Conservation (phyloP, 2,797 vertebrate species). For the Crypturellus tataupa region DNA sequence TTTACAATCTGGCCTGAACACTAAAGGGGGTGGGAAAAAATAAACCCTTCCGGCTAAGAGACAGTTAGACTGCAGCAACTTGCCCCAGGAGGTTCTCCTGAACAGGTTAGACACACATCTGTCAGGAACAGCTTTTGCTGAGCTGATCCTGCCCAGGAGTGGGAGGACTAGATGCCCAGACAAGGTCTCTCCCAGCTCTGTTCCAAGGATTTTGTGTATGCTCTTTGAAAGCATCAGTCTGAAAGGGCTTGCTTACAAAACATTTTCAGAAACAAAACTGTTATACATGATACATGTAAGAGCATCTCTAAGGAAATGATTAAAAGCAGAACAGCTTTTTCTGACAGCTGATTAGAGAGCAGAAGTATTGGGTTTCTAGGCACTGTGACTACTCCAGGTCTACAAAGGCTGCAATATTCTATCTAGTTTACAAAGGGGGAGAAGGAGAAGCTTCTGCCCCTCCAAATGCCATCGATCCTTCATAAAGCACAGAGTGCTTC, state of each 20-base stretch:
- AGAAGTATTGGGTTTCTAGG: neutral
- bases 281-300: neutral
- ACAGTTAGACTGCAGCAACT: neutral
- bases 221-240: neutral
- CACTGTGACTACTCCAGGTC: neutral
- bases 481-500: neutral
- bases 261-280: neutral
- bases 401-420: neutral
- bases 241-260: conserved; percentile 2
- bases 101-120: neutral
- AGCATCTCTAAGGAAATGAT: neutral
- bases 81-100: neutral
- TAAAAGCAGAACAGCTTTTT: conserved; percentile 19
- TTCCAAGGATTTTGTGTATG: neutral
- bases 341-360: conserved; percentile 14
- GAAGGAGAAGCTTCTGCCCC: neutral
- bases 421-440: neutral
- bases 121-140: neutral
- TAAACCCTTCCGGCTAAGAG: neutral
- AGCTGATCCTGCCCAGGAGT: neutral
- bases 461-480: neutral
- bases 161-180: neutral
- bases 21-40: neutral
- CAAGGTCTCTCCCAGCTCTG: neutral
- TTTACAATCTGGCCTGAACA: neutral